Evolutionary conservation across 1,140 invertebrate species (phyloP).

Genomic region (Chironomus tepperi): DNA sequence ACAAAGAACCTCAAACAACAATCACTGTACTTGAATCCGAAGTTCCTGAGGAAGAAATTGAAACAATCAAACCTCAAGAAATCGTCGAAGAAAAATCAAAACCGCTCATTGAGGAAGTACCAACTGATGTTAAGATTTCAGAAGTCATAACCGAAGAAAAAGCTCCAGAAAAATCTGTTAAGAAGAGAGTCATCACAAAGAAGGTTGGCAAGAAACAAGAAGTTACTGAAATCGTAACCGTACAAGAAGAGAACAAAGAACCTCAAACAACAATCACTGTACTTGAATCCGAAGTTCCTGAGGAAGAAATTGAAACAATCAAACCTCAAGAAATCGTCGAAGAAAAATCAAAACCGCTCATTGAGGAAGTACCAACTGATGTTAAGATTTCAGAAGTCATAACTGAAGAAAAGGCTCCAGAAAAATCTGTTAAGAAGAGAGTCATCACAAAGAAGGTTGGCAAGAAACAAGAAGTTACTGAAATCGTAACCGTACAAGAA

Average conservation of each 20-base stretch:
- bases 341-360: constrained; percentile 26
- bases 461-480: constrained; percentile 32
- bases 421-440: constrained; percentile 32
- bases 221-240: constrained; percentile 28
- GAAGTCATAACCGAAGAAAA: constrained; percentile 28
- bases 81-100: constrained; percentile 23
- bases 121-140: constrained; percentile 31
- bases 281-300: constrained; percentile 27
- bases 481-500: constrained; percentile 35
- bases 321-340: constrained; percentile 27
- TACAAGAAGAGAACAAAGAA: constrained; percentile 29
- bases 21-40: constrained; percentile 29
- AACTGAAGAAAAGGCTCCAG: constrained; percentile 33
- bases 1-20: constrained; percentile 27
- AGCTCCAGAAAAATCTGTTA: constrained; percentile 28
- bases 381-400: constrained; percentile 39
- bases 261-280: constrained; percentile 29
- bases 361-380: constrained; percentile 36
- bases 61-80: constrained; percentile 26
- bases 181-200: constrained; percentile 29
- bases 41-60: constrained; percentile 27
- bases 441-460: constrained; percentile 34
- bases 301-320: constrained; percentile 27
- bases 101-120: constrained; percentile 28
- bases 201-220: constrained; percentile 26